These are phyloP conservation scores for Dryobates pubescens DNA, from an alignment of 2,797 vertebrate genomes.

Conservation along the genomic window DNA sequence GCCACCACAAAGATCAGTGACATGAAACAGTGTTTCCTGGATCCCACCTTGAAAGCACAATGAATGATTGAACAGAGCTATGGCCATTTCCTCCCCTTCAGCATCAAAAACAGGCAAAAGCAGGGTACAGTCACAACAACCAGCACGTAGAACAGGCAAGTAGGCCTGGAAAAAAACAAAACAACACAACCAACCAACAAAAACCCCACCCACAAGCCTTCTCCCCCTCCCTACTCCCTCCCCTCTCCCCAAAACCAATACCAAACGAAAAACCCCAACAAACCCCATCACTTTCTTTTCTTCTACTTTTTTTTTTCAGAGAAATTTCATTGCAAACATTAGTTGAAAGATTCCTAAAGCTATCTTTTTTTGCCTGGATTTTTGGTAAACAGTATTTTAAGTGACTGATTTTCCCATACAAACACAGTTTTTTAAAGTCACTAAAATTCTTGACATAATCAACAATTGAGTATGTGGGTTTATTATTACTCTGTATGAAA, in stretches of 20 bases:
- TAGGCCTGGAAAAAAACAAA: background rate
- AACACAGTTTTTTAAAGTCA: constrained; percentile 4
- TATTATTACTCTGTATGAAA: constrained; percentile 14
- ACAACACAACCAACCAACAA: too few species aligned
- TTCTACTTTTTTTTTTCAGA: constrained; percentile 13
- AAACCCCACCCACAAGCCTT: too few species aligned
- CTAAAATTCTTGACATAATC: background rate
- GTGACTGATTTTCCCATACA: background rate
- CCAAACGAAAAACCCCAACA: too few species aligned
- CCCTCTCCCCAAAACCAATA: too few species aligned
- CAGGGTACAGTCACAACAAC: background rate
- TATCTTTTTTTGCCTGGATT: constrained; percentile 15
- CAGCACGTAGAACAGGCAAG: background rate
- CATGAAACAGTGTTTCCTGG: background rate
- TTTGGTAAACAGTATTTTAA: constrained; percentile 18
- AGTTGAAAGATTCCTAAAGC: background rate
- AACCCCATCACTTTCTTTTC: background rate
- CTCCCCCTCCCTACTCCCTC: too few species aligned
- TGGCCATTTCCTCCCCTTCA: background rate
- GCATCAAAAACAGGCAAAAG: background rate
- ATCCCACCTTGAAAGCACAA: background rate
- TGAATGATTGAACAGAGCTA: background rate
- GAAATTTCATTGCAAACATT: background rate
- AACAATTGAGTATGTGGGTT: background rate
- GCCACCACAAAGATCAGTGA: background rate